A percentile compares a stretch with the other conserved stretches of the same genome.
phyloP scores from a whole-genome alignment of 2,113 vertebrate genomes.

The Prochilodus magdalenae region DNA sequence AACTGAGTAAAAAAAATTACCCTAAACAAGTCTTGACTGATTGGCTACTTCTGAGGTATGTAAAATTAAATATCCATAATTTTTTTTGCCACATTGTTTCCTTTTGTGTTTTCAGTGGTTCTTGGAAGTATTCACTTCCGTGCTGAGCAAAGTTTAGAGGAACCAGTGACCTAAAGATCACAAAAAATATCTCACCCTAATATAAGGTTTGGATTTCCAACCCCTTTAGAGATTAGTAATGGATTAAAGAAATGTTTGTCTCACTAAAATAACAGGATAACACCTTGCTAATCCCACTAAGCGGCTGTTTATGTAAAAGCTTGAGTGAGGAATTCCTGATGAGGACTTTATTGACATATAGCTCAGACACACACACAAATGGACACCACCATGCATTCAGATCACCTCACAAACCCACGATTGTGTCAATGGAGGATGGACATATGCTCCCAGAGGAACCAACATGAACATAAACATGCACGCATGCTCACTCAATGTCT shows the following conservation, averaged over 20 bases:
- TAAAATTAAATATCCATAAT: too few species aligned
- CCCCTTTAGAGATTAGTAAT: conserved; percentile 18
- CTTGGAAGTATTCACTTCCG: background rate
- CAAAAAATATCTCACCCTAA: conserved; percentile 16
- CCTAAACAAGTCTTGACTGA: too few species aligned
- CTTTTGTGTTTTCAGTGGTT: too few species aligned
- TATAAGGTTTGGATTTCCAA: conserved; percentile 6
- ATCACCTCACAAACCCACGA: conserved; percentile 61
- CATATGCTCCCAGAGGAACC: conserved; percentile 61
- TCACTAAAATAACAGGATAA: conserved; percentile 76
- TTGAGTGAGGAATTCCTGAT: conserved; percentile 73
- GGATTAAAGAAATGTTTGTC: conserved; percentile 69
- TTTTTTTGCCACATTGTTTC: too few species aligned
- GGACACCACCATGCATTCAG: conserved; percentile 57
- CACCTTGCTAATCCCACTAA: conserved; percentile 77
- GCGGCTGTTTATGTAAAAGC: conserved; percentile 80
- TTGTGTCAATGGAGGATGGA: conserved; percentile 66
- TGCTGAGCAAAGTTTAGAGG: background rate
- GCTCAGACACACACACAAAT: conserved; percentile 51
- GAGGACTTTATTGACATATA: conserved; percentile 74
- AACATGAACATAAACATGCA: conserved; percentile 21
- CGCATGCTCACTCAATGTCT: conserved; percentile 22
- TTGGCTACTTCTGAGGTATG: too few species aligned
- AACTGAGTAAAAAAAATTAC: too few species aligned
- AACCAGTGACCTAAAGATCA: conserved; percentile 27